Conservation (phyloP, 2,113 vertebrate genomes). For the Dendropsophus ebraccatus region DNA sequence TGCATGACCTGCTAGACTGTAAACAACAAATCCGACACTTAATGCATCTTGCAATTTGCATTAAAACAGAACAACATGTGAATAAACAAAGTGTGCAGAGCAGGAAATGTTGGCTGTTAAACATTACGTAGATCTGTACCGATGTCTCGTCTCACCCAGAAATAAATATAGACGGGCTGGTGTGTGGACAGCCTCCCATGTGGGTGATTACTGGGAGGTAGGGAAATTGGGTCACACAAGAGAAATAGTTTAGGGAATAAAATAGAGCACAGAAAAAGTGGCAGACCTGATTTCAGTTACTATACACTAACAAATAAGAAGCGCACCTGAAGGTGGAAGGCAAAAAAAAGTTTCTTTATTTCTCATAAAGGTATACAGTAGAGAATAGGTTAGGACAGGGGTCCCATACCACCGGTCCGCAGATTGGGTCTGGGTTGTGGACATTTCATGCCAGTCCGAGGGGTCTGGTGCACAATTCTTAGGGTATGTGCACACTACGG, state of each 20-base stretch:
- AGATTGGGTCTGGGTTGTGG: too few relatives aligned
- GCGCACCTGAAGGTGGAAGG: background rate
- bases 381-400: background rate
- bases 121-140: background rate
- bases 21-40: background rate
- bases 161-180: conserved; percentile 49
- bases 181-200: conserved; percentile 42
- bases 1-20: background rate
- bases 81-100: background rate
- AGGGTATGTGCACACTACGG: too few relatives aligned
- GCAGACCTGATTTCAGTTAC: background rate
- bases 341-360: background rate
- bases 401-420: too few relatives aligned
- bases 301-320: background rate
- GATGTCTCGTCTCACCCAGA: conserved; percentile 9
- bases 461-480: too few relatives aligned
- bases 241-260: conserved; percentile 16
- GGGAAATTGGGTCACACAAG: conserved; percentile 53
- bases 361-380: background rate
- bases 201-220: conserved; percentile 52
- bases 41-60: background rate
- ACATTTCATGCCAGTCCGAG: too few relatives aligned
- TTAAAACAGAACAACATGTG: background rate
- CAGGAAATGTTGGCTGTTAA: conserved; percentile 1
- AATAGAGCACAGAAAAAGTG: conserved; percentile 12